These are phyloP conservation scores for Anolis apletophallus DNA, from an alignment of 2,797 vertebrate genomes.

Conservation along the genomic window DNA sequence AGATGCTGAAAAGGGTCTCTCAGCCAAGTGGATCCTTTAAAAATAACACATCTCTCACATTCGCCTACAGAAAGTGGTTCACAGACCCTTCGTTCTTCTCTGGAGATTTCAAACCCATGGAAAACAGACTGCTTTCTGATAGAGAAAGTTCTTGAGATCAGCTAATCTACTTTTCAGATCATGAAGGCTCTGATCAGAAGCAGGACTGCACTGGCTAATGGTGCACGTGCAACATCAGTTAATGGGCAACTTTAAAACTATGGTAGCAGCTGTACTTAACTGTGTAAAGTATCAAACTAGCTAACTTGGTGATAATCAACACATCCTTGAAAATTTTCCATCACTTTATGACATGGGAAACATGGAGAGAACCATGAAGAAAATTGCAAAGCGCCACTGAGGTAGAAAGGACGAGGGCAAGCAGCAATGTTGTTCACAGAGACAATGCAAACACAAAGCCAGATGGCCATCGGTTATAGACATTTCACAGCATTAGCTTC, in stretches of 20 bases:
- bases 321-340: no score
- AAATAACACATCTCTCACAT: rapidly evolving
- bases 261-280: no score
- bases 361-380: no score
- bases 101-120: not conserved
- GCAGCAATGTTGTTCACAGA: not conserved
- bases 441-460: not conserved
- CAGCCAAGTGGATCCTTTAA: not conserved
- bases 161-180: no score
- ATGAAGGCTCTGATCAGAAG: not conserved
- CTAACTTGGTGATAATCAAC: no score
- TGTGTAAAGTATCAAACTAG: no score
- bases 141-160: not conserved
- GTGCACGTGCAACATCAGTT: not conserved
- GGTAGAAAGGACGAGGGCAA: not conserved
- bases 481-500: constrained; percentile 29
- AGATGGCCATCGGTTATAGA: constrained; percentile 19
- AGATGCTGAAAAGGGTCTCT: not conserved
- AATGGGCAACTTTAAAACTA: not conserved
- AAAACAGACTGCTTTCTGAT: rapidly evolving
- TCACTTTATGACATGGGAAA: no score
- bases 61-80: not conserved
- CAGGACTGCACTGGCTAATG: not conserved
- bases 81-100: not conserved
- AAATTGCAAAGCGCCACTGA: not conserved